Percentiles rank a stretch among this genome's conserved stretches.
phyloP scores from a whole-genome alignment of 2,888 invertebrate species.

The Anodontia alba region DNA sequence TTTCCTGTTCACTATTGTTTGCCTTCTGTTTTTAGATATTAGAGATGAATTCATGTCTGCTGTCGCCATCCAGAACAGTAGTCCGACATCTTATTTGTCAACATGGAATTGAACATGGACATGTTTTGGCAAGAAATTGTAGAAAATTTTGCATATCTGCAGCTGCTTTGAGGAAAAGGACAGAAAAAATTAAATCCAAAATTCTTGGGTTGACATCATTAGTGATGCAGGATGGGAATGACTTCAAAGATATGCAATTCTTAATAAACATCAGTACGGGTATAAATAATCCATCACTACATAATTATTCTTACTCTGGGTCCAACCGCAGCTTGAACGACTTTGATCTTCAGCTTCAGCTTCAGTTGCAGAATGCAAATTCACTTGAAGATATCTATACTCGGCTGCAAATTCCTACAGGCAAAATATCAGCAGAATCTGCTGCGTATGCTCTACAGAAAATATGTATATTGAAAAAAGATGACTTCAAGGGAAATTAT shows the following conservation, averaged over 20 bases:
- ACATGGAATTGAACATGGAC: not conserved
- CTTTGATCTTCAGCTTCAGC: not conserved
- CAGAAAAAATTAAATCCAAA: not conserved
- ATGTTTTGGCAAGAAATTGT: not conserved
- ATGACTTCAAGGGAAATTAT: not conserved
- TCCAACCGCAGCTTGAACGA: not conserved
- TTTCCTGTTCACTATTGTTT: too few relatives aligned
- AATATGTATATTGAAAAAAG: not conserved
- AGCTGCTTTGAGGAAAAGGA: not conserved
- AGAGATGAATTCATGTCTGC: not conserved
- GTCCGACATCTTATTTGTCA: not conserved
- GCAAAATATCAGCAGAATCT: not conserved
- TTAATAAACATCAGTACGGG: not conserved
- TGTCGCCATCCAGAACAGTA: not conserved
- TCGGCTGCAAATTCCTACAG: not conserved
- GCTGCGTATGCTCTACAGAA: constrained; percentile 2
- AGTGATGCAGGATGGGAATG: constrained; percentile 5
- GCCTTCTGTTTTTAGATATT: too few relatives aligned
- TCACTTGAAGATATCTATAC: constrained; percentile 3
- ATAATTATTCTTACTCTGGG: not conserved
- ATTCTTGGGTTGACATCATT: not conserved
- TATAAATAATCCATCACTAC: not conserved
- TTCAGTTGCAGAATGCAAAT: not conserved
- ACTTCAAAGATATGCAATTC: not conserved
- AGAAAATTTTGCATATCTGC: not conserved